Evolutionary conservation across 2,888 invertebrate species (phyloP).

Genomic region (Conistra vaccinii): DNA sequence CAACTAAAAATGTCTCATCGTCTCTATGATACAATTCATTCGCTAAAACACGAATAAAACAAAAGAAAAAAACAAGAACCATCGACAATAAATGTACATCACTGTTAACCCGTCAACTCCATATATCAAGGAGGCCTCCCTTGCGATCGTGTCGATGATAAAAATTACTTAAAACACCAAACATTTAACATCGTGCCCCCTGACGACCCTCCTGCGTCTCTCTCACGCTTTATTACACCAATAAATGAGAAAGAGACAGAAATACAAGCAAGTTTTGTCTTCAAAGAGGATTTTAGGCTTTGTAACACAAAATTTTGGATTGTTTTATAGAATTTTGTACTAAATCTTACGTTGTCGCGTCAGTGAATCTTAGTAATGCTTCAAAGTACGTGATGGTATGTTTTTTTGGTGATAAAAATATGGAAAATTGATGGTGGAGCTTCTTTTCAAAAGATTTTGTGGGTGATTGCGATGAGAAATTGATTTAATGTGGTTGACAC

Average conservation of each 20-base stretch:
- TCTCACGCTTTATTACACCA: constrained; percentile 67
- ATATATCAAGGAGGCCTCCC: constrained; percentile 88
- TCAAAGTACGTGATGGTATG: constrained; percentile 81
- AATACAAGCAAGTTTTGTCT: constrained; percentile 62
- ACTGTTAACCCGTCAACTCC: constrained; percentile 83
- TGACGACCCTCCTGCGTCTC: constrained; percentile 76
- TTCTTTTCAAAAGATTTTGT: constrained; percentile 68
- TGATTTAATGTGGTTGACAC: constrained; percentile 70
- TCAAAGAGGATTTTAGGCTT: constrained; percentile 70
- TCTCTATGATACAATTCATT: constrained; percentile 48
- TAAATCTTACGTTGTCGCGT: constrained; percentile 84
- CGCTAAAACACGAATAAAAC: constrained; percentile 43
- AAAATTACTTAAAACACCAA: constrained; percentile 90
- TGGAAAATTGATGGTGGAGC: constrained; percentile 80
- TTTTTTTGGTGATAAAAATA: constrained; percentile 82
- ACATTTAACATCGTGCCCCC: constrained; percentile 87
- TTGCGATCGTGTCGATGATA: constrained; percentile 89
- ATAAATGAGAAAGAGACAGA: constrained; percentile 67
- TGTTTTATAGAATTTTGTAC: constrained; percentile 71
- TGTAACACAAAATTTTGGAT: constrained; percentile 71
- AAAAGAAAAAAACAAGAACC: constrained; percentile 48
- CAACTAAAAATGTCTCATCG: constrained; percentile 11
- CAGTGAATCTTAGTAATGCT: constrained; percentile 80
- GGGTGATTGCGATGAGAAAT: constrained; percentile 74
- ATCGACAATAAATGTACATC: constrained; percentile 78